Percentiles rank a stretch among this genome's conserved stretches.
phyloP scores from a whole-genome alignment of 2,113 vertebrate species.

The Atractosteus spatula region DNA sequence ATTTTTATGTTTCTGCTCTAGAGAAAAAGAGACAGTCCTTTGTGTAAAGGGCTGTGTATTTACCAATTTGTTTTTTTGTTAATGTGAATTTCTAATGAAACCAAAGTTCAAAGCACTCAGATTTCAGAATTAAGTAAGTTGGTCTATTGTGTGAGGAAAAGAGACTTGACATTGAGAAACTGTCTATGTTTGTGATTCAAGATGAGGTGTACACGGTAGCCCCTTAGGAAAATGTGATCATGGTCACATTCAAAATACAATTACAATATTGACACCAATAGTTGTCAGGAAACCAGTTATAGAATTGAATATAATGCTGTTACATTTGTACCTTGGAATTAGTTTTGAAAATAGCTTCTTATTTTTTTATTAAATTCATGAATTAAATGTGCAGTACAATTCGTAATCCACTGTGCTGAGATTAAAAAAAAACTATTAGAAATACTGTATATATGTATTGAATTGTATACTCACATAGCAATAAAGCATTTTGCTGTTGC shows the following conservation, averaged over 20 bases:
- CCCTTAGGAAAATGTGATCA: background rate
- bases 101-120: too few species aligned
- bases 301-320: conserved; percentile 30
- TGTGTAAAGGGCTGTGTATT: too few species aligned
- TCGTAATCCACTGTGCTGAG: conserved; percentile 12
- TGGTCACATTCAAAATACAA: conserved; percentile 20
- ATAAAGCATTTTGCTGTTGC: background rate
- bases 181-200: too few species aligned
- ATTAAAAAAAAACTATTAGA: background rate
- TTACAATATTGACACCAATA: conserved; percentile 27
- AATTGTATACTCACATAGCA: background rate
- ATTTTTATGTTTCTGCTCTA: too few species aligned
- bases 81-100: too few species aligned
- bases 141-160: too few species aligned
- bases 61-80: too few species aligned
- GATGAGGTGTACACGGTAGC: too few species aligned
- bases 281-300: conserved; percentile 29
- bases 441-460: background rate
- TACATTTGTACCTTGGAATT: conserved; percentile 47
- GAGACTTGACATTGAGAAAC: too few species aligned
- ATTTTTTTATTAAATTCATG: conserved; percentile 58
- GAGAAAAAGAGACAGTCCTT: too few species aligned
- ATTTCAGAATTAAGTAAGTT: too few species aligned
- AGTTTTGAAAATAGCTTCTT: conserved; percentile 56
- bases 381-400: conserved; percentile 40